Evolutionary conservation across 2,113 vertebrate genomes (phyloP).

Genomic region (Pteropus alecto): DNA sequence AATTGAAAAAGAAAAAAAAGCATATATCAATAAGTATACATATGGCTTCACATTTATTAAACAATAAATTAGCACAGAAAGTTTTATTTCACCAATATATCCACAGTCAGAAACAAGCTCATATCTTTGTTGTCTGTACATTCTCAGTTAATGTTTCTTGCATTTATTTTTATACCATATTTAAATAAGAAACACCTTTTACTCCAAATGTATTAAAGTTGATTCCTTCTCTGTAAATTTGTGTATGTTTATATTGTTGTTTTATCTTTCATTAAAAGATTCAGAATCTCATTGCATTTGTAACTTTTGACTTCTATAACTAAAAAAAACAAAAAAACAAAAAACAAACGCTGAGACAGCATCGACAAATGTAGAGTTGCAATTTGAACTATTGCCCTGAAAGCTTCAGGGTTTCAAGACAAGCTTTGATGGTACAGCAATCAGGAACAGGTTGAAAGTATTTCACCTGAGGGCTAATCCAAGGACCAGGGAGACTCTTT

Average conservation of each 20-base stretch:
- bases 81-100: conserved; percentile 89
- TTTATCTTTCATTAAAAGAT: conserved; percentile 90
- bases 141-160: conserved; percentile 92
- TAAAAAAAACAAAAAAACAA: conserved; percentile 45
- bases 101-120: conserved; percentile 85
- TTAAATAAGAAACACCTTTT: conserved; percentile 94
- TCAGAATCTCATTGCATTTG: conserved; percentile 84
- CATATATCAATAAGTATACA: conserved; percentile 86
- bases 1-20: conserved; percentile 83
- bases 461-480: background rate
- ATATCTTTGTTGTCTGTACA: conserved; percentile 88
- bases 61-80: conserved; percentile 91
- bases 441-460: background rate
- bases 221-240: conserved; percentile 93
- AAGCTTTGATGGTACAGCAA: background rate
- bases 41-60: conserved; percentile 91
- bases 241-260: conserved; percentile 90
- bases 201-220: conserved; percentile 95
- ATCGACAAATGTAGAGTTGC: background rate
- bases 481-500: background rate
- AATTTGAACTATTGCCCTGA: background rate
- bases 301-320: conserved; percentile 76
- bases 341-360: background rate
- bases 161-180: conserved; percentile 99
- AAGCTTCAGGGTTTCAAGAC: background rate